phyloP scores from a whole-genome alignment of 2,888 invertebrate genomes.

The Thymelicus lineola region DNA sequence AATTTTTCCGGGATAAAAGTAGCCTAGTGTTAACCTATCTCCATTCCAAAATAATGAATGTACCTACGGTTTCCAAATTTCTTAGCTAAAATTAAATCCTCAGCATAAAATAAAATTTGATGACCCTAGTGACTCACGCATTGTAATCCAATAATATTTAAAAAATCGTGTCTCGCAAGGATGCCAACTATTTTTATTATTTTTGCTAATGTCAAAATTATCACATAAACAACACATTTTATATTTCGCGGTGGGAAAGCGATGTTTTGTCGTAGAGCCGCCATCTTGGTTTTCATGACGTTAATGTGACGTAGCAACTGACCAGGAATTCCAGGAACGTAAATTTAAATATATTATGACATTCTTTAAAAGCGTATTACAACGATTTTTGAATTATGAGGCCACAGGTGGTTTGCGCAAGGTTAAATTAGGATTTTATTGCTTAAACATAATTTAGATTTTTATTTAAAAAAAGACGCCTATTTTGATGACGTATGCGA shows the following conservation, averaged over 20 bases:
- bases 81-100: background rate
- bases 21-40: no score
- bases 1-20: no score
- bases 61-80: no score
- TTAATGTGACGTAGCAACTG: conserved; percentile 35
- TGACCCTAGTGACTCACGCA: conserved; percentile 5
- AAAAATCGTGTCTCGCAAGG: conserved; percentile 42
- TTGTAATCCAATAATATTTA: conserved; percentile 28
- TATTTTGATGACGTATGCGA: background rate
- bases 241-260: conserved; percentile 43
- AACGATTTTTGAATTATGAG: conserved; percentile 24
- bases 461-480: background rate
- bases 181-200: conserved; percentile 74
- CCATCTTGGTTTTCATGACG: conserved; percentile 36
- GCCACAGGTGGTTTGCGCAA: conserved; percentile 14
- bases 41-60: no score
- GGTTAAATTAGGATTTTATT: conserved; percentile 23
- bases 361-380: conserved; percentile 26
- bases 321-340: conserved; percentile 6
- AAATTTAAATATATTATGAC: conserved; percentile 29
- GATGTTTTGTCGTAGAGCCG: conserved; percentile 19
- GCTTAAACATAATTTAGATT: conserved; percentile 6
- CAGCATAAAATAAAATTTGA: background rate
- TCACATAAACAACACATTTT: conserved; percentile 57
- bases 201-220: conserved; percentile 58